A percentile compares a stretch with the other conserved stretches of the same genome.
Conservation (phyloP, 2,888 invertebrate genomes). For the Brachyopa scutellaris region DNA sequence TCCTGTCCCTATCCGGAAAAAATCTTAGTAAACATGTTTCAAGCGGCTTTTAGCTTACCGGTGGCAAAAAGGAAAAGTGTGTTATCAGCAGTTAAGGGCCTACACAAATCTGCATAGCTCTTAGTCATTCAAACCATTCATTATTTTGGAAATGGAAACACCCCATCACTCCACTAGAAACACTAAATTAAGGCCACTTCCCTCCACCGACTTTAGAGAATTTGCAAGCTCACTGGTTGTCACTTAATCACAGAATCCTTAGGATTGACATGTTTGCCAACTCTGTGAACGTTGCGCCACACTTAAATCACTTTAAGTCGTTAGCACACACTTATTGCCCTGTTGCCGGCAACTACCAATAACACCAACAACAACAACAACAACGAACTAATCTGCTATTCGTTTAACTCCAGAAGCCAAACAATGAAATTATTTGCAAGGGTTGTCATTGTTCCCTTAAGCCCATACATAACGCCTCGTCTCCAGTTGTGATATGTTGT, state of each 20-base stretch:
- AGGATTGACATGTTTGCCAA: conserved; percentile 67
- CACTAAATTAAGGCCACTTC: too few relatives aligned
- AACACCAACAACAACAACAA: conserved; percentile 35
- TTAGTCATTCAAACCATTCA: too few relatives aligned
- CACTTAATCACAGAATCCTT: conserved; percentile 65
- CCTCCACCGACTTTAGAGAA: too few relatives aligned
- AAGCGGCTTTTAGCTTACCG: too few relatives aligned
- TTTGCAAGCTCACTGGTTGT: conserved; percentile 48
- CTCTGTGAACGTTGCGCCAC: conserved; percentile 52
- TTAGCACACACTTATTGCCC: conserved; percentile 67
- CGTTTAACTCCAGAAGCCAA: conserved; percentile 66
- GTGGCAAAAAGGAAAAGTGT: too few relatives aligned
- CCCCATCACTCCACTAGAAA: too few relatives aligned
- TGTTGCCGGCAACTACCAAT: conserved; percentile 27
- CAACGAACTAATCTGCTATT: conserved; percentile 68
- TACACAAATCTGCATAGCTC: too few relatives aligned
- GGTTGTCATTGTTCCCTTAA: conserved; percentile 64
- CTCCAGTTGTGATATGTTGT: conserved; percentile 50
- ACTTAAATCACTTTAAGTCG: conserved; percentile 69
- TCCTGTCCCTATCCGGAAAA: too few relatives aligned
- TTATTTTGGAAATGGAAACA: too few relatives aligned
- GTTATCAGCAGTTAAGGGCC: too few relatives aligned
- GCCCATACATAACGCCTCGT: conserved; percentile 47
- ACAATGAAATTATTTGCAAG: conserved; percentile 71
- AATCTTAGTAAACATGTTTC: too few relatives aligned